phyloP scores from a whole-genome alignment of 2,797 vertebrate genomes.

The Leontocebus nigricollis region DNA sequence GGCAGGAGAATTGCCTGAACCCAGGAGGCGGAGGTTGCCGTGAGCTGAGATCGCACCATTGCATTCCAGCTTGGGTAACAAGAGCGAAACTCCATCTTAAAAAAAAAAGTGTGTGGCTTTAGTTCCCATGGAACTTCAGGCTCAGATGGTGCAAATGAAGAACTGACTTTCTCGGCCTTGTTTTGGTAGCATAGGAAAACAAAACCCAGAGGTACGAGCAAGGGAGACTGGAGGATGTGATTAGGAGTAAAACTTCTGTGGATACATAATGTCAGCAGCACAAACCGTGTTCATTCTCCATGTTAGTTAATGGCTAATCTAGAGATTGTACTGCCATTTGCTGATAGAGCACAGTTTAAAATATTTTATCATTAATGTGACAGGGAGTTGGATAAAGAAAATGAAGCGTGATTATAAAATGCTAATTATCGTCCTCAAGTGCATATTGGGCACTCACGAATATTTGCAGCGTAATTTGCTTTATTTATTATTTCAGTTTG shows the following conservation, averaged over 20 bases:
- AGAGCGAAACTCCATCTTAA: too few species aligned
- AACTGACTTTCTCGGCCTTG: neutral
- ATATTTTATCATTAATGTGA: conserved; percentile 82
- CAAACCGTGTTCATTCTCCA: conserved; percentile 23
- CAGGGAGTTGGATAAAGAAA: conserved; percentile 78
- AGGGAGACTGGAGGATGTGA: neutral
- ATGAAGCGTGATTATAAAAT: conserved; percentile 80
- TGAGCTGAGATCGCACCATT: too few species aligned
- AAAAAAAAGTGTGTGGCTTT: neutral
- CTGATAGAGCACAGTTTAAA: conserved; percentile 75
- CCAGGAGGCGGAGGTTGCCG: too few species aligned
- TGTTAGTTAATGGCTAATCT: conserved; percentile 73
- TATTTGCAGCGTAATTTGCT: conserved; percentile 82
- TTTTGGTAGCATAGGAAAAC: neutral
- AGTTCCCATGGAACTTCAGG: neutral
- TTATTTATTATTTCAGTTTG: conserved; percentile 83
- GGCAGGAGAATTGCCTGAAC: too few species aligned
- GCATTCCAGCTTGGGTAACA: too few species aligned
- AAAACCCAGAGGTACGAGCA: neutral
- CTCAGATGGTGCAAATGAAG: neutral
- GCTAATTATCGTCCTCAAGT: conserved; percentile 78
- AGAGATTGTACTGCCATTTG: conserved; percentile 56
- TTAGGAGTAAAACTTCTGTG: neutral
- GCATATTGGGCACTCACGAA: conserved; percentile 74
- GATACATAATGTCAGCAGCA: neutral